Base-by-base conservation (phyloP, 2,113 vertebrate species). In the Lampris incognitus region DNA sequence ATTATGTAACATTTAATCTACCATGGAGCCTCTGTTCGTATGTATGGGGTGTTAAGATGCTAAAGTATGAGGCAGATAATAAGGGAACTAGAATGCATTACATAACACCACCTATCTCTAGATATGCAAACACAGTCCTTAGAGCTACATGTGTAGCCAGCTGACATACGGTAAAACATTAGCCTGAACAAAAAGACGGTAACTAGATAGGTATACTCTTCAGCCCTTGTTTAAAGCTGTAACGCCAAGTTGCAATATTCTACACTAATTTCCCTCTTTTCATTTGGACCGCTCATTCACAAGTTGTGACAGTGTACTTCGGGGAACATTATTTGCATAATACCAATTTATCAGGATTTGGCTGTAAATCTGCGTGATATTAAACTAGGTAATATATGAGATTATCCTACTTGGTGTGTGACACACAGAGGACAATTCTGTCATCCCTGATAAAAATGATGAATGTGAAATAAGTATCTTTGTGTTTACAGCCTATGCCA, bases 51-150 rank as follows among this genome's bases (percentile, higher is more conserved):
- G 24, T 88, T 89, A 91, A 87, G 72, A 85, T 24, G 24, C 24
- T 24, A 24, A 88, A 88, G 88, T 81, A 88, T 88, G 81, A 84
- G 72, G 76, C 71, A 70, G 54, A 79, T 83, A 74, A 87, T 84
- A 78, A 81, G 80, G 76, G 11, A 11, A 69, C 60, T 79, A 59
- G 75, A 86, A 82, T 46, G 44, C 44, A 46, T 46, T 24, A 24
- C 24, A 2, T 46, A 7, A 7, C 44, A 5, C 44, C 44, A 56
- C 38, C 73, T 46, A 46, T 46, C 77, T 79, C 60, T 46, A 76
- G 64, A 80, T 72, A 38, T 50, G 55, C 13, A 54, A 38, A 70
- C 78, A 70, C 39, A 55, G 69, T 9, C 10, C 4, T 48, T 71
- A 76, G 72, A 68, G 68, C 8, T 0, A 54, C 60, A 42, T 65